A percentile compares a stretch with the other conserved stretches of the same genome.
Conservation (phyloP, 2,888 invertebrate genomes). For the Balanococcus diminutus region DNA sequence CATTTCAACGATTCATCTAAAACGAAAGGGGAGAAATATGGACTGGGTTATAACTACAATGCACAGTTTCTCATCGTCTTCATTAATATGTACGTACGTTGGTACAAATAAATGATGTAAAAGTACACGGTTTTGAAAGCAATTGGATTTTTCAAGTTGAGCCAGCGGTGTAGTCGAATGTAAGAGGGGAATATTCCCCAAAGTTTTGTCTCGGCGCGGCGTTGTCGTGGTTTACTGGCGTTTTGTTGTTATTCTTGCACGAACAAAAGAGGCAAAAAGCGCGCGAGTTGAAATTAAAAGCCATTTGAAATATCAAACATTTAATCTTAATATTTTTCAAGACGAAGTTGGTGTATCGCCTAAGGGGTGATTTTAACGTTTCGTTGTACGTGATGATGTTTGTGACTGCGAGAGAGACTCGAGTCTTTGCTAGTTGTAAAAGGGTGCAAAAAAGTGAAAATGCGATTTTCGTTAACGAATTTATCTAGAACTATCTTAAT, state of each 20-base stretch:
- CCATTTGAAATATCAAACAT: slow-evolving; percentile 18
- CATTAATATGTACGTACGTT: background rate
- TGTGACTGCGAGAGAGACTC: background rate
- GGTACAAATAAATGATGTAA: background rate
- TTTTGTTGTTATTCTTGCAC: background rate
- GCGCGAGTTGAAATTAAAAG: slow-evolving; percentile 13
- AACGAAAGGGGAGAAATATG: background rate
- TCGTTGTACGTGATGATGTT: background rate
- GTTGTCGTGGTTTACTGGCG: background rate
- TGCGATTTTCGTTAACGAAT: slow-evolving; percentile 31
- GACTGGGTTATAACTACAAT: background rate
- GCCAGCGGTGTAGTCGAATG: background rate
- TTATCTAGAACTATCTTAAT: slow-evolving; percentile 18
- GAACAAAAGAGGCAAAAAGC: background rate
- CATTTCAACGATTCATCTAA: background rate
- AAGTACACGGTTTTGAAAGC: background rate
- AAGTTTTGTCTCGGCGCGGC: background rate
- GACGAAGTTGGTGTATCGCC: background rate
- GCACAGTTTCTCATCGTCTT: background rate
- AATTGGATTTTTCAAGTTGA: background rate
- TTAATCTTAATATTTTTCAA: slow-evolving; percentile 14
- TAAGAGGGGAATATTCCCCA: background rate
- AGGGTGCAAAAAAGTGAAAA: background rate
- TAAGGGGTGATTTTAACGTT: background rate
- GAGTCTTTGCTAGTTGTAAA: background rate